Percentiles rank a stretch among this genome's conserved stretches.
Evolutionary conservation across 2,113 vertebrate genomes (phyloP).

Genomic region (Silurus asotus): DNA sequence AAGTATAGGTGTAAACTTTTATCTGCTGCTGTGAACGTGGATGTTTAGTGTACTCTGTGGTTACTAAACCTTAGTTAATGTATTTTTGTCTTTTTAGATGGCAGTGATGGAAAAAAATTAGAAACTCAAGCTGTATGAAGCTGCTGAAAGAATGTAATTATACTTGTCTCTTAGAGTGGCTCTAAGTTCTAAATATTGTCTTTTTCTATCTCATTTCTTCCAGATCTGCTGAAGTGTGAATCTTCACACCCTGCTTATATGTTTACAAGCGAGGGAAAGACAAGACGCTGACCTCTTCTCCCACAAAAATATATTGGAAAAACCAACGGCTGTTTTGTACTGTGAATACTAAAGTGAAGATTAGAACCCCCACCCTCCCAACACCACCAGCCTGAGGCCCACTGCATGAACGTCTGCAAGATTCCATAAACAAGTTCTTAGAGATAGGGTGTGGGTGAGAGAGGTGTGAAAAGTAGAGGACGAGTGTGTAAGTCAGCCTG

Average conservation of each 20-base stretch:
- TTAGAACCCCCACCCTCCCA: conserved; percentile 14
- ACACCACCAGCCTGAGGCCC: background rate
- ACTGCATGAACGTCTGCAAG: conserved; percentile 23
- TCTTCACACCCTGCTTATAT: conserved; percentile 6
- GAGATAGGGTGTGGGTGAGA: conserved; percentile 19
- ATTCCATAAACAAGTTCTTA: conserved; percentile 44
- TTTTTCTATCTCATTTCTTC: conserved; percentile 39
- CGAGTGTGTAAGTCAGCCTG: conserved; percentile 18
- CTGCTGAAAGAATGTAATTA: background rate
- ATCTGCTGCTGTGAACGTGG: background rate
- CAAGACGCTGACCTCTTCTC: conserved; percentile 33
- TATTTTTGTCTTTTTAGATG: background rate
- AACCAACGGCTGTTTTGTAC: conserved; percentile 17
- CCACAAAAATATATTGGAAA: background rate
- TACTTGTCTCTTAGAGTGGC: background rate
- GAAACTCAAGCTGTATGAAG: too few relatives aligned
- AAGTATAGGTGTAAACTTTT: background rate
- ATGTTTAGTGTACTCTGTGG: background rate
- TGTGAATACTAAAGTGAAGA: conserved; percentile 13
- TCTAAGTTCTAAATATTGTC: conserved; percentile 22
- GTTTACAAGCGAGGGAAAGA: conserved; percentile 28
- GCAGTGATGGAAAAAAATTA: background rate
- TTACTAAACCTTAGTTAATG: background rate
- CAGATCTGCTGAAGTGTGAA: conserved; percentile 55
- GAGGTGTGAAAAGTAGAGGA: conserved; percentile 40